Evolutionary conservation across 1,140 invertebrate species (phyloP).

Genomic region (Drosophila setifemur): DNA sequence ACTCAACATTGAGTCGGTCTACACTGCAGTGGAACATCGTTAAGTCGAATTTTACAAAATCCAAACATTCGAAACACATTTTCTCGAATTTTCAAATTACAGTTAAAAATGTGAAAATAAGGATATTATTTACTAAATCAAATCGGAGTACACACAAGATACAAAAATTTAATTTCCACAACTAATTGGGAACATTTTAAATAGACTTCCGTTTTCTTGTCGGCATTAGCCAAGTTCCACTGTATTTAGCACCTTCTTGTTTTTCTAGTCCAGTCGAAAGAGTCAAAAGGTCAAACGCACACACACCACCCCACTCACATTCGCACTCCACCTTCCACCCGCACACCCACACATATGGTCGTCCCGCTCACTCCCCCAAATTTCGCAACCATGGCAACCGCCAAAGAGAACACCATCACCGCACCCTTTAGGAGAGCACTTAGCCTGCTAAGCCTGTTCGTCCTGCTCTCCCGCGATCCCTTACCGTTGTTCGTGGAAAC

Average conservation of each 20-base stretch:
- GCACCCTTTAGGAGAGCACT: not conserved
- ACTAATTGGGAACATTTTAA: too few species aligned
- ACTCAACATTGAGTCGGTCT: too few species aligned
- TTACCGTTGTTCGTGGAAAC: constrained; percentile 3
- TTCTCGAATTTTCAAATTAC: too few species aligned
- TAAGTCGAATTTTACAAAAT: too few species aligned
- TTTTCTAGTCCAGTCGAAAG: constrained; percentile 6
- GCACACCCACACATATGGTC: not conserved
- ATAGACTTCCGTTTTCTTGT: not conserved
- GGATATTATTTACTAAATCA: too few species aligned
- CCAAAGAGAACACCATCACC: constrained; percentile 10
- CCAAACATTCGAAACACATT: too few species aligned
- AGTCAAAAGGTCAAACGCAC: constrained; percentile 69
- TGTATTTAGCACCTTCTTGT: constrained; percentile 1
- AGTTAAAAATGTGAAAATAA: too few species aligned
- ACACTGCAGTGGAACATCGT: too few species aligned
- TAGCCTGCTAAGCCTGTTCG: not conserved
- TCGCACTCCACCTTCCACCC: not conserved
- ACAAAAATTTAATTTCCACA: too few species aligned
- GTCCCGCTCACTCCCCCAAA: constrained; percentile 3
- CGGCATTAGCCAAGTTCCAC: not conserved
- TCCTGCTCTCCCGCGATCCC: not conserved
- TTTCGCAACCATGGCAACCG: not conserved
- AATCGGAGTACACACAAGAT: too few species aligned
- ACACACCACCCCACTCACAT: too few species aligned